phyloP scores from a whole-genome alignment of 2,113 vertebrate species.

The Sinocyclocheilus anshuiensis region DNA sequence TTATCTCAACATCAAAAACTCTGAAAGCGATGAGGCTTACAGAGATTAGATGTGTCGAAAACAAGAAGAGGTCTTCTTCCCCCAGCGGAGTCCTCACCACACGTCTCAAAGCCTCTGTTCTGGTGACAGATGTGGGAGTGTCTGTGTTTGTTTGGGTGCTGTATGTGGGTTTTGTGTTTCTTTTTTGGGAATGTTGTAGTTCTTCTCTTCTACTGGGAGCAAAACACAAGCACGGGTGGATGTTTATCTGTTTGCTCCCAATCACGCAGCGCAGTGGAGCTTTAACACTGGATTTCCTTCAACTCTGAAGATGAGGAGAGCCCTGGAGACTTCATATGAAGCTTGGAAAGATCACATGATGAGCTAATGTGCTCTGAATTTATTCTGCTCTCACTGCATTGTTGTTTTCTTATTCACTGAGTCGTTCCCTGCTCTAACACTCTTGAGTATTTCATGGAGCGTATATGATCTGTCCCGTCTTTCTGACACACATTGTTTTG shows the following conservation, averaged over 20 bases:
- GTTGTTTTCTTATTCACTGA: slow-evolving; percentile 1
- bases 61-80: not conserved
- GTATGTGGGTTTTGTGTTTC: not conserved
- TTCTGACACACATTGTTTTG: slow-evolving; percentile 17
- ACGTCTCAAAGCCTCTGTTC: slow-evolving; percentile 21
- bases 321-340: slow-evolving; percentile 31
- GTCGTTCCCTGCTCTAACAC: not conserved
- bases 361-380: slow-evolving; percentile 40
- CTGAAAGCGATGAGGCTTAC: slow-evolving; percentile 39
- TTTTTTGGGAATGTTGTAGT: not conserved
- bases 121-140: slow-evolving; percentile 11
- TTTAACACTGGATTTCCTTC: slow-evolving; percentile 42
- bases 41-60: slow-evolving; percentile 40
- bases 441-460: slow-evolving; percentile 34
- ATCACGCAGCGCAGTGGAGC: not conserved
- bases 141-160: slow-evolving; percentile 21
- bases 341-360: slow-evolving; percentile 26
- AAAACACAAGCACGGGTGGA: not conserved
- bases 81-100: not conserved
- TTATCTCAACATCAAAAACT: slow-evolving; percentile 43
- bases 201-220: not conserved
- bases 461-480: not conserved
- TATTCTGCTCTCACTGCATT: slow-evolving; percentile 18
- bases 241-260: not conserved
- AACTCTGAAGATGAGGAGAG: slow-evolving; percentile 5